Percentiles rank a stretch among this genome's conserved stretches.
These are phyloP conservation scores for Zeuzera pyrina DNA, from an alignment of 2,888 invertebrate species.

Conservation along the genomic window DNA sequence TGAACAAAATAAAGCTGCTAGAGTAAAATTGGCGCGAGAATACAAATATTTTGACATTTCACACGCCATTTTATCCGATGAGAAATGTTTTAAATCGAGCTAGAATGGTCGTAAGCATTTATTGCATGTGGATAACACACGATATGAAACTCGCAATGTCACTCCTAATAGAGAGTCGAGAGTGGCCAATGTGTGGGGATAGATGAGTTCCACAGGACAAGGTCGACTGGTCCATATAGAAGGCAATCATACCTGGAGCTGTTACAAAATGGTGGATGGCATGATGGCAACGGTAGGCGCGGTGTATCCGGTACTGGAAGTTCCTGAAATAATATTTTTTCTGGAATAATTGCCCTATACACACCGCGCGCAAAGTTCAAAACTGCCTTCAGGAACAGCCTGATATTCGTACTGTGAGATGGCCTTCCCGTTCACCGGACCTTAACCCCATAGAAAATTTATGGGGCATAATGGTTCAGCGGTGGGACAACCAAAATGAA, in stretches of 20 bases:
- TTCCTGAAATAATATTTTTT: constrained; percentile 8
- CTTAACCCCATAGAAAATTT: constrained; percentile 12
- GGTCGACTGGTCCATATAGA: constrained; percentile 4
- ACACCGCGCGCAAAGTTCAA: constrained; percentile 6
- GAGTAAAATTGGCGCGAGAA: constrained; percentile 13
- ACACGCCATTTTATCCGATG: constrained; percentile 15
- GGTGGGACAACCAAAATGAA: constrained; percentile 8
- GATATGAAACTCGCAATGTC: no score
- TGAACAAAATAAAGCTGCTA: constrained; percentile 8
- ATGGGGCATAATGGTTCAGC: constrained; percentile 13
- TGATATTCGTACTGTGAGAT: constrained; percentile 3
- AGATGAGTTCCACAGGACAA: constrained; percentile 9
- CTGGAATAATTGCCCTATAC: constrained; percentile 14
- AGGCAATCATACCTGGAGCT: constrained; percentile 5
- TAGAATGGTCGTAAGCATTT: no score
- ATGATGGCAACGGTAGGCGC: constrained; percentile 10
- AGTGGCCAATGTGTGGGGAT: constrained; percentile 9
- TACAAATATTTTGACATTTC: constrained; percentile 15
- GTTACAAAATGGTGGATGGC: constrained; percentile 7
- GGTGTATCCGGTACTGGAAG: constrained; percentile 10
- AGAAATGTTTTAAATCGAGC: no score
- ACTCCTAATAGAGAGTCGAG: constrained; percentile 2
- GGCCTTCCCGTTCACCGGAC: constrained; percentile 10
- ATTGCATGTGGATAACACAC: no score
- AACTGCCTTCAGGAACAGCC: constrained; percentile 7